phyloP scores from a whole-genome alignment of 2,797 vertebrate genomes.

The Erethizon dorsatum region DNA sequence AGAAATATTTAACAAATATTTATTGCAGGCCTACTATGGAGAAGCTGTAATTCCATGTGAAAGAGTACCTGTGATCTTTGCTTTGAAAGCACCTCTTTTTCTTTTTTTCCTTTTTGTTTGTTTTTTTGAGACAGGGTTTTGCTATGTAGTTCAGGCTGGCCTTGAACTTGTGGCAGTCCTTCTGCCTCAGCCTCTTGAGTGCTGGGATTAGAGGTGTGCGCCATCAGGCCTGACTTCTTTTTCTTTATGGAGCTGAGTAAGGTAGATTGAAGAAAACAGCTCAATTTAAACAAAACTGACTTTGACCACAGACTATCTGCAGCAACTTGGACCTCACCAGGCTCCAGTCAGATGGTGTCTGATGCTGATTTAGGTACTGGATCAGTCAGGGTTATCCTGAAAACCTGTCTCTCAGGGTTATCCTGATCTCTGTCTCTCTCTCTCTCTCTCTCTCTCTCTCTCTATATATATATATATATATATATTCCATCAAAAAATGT shows the following conservation, averaged over 20 bases:
- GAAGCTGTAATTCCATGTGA: not conserved
- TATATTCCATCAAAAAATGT: no score
- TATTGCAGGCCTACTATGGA: not conserved
- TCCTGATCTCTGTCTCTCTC: no score
- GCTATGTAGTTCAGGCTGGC: not conserved
- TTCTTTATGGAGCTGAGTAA: not conserved
- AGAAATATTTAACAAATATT: not conserved
- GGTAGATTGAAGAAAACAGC: not conserved
- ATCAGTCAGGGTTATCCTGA: not conserved
- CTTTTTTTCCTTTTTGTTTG: not conserved
- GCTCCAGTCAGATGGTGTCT: not conserved
- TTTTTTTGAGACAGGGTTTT: not conserved
- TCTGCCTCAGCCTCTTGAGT: not conserved
- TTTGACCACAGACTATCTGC: not conserved
- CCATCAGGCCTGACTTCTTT: not conserved
- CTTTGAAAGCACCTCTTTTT: not conserved
- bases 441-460: no score
- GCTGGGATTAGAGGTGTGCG: not conserved
- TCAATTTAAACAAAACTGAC: not conserved
- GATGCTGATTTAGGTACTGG: not conserved
- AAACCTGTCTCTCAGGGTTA: not conserved
- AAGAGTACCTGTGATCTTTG: not conserved
- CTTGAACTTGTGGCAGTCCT: not conserved
- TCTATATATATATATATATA: no score
- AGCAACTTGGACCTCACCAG: not conserved